Conservation (phyloP, 2,113 vertebrate species). For the Cyphomyrus plagiostoma region DNA sequence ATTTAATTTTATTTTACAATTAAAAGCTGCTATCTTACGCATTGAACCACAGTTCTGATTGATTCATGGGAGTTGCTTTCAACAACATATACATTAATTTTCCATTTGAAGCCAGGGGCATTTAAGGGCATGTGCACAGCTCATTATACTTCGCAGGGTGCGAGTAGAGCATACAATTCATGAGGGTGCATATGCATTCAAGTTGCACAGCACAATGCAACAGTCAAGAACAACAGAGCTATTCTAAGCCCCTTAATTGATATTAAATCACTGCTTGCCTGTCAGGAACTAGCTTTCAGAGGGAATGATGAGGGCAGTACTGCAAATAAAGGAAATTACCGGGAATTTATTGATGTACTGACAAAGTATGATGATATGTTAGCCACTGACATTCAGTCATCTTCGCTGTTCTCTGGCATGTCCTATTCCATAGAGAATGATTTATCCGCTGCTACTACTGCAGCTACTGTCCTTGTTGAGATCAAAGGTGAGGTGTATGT, state of each 20-base stretch:
- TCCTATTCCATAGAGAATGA: neutral
- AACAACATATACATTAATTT: neutral
- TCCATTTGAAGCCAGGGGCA: neutral
- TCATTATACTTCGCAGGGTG: neutral
- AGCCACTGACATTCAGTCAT: neutral
- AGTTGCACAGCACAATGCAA: neutral
- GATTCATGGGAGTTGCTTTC: neutral
- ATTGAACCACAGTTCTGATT: neutral
- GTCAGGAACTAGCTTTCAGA: neutral
- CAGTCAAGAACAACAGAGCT: conserved; percentile 56
- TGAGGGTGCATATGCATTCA: neutral
- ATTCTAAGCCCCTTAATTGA: neutral
- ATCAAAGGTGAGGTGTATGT: neutral
- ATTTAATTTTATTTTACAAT: neutral
- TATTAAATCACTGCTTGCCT: neutral
- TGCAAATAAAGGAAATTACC: neutral
- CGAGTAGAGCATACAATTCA: neutral
- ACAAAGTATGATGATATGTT: neutral
- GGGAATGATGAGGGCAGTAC: neutral
- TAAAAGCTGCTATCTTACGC: neutral
- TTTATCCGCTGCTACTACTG: neutral
- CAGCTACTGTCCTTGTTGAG: neutral
- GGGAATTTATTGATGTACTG: neutral
- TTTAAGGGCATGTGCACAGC: neutral
- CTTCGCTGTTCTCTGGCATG: neutral